Percentiles rank a stretch among this genome's conserved stretches.
phyloP scores from a whole-genome alignment of 2,888 invertebrate species.

The Branchellion lobata region DNA sequence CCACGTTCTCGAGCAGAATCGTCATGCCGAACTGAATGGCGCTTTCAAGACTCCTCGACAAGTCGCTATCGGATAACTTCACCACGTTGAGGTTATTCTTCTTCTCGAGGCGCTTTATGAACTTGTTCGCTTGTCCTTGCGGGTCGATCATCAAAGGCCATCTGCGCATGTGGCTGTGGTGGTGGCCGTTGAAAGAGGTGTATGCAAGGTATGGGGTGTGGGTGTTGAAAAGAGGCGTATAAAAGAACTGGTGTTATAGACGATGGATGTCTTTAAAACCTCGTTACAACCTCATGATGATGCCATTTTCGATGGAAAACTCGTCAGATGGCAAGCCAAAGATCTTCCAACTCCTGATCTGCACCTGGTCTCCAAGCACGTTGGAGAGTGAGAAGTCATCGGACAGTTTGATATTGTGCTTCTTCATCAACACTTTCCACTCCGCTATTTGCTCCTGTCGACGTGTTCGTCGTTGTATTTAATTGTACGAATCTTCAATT shows the following conservation, averaged over 20 bases:
- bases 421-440: slow-evolving; percentile 31
- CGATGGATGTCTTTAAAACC: background rate
- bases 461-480: too few relatives aligned
- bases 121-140: slow-evolving; percentile 80
- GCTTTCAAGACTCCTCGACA: slow-evolving; percentile 67
- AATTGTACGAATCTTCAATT: too few relatives aligned
- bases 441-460: slow-evolving; percentile 4
- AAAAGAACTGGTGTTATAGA: too few relatives aligned
- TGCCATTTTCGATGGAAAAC: slow-evolving; percentile 64
- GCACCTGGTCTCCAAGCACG: slow-evolving; percentile 61
- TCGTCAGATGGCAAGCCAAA: slow-evolving; percentile 63
- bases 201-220: too few relatives aligned
- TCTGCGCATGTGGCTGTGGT: slow-evolving; percentile 60
- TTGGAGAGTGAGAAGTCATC: slow-evolving; percentile 58
- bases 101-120: slow-evolving; percentile 90
- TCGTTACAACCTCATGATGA: slow-evolving; percentile 59
- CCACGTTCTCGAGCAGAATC: slow-evolving; percentile 63
- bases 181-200: too few relatives aligned
- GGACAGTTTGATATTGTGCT: slow-evolving; percentile 59
- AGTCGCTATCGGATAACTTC: slow-evolving; percentile 78
- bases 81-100: slow-evolving; percentile 78
- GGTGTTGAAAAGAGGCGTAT: too few relatives aligned
- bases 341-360: slow-evolving; percentile 63
- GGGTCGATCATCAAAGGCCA: slow-evolving; percentile 63
- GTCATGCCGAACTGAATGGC: slow-evolving; percentile 64